A percentile compares a stretch with the other conserved stretches of the same genome.
Conservation (phyloP, 2,888 invertebrate genomes). For the Amphipoea oculea region DNA sequence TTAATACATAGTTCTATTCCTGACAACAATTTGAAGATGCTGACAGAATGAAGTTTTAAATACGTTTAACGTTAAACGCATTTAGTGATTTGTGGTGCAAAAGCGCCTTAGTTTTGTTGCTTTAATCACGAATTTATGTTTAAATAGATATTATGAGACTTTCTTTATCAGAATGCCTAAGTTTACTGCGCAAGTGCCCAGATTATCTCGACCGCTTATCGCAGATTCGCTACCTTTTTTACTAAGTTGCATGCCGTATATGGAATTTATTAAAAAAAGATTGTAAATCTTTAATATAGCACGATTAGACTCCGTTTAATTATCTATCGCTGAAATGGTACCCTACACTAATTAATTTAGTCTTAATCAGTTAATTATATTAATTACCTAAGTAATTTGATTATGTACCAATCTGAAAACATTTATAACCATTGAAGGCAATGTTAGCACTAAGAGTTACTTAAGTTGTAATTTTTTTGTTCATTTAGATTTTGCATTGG, state of each 20-base stretch:
- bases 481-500: neutral
- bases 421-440: conserved; percentile 13
- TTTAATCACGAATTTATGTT: conserved; percentile 3
- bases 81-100: neutral
- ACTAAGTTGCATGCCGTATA: neutral
- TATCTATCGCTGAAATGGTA: conserved; percentile 24
- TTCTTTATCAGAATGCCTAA: conserved; percentile 29
- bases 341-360: neutral
- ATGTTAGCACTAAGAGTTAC: neutral
- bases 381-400: conserved; percentile 27
- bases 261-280: conserved; percentile 12
- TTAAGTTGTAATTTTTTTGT: neutral
- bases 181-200: conserved; percentile 24
- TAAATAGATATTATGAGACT: neutral
- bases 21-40: neutral
- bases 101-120: neutral
- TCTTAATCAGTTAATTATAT: conserved; percentile 35
- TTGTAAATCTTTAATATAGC: conserved; percentile 12
- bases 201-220: conserved; percentile 3
- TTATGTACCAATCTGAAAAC: conserved; percentile 22
- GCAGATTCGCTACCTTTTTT: neutral
- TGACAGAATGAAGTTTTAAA: neutral
- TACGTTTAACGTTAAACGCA: neutral
- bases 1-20: neutral
- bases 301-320: conserved; percentile 29